Evolutionary conservation across 1,140 invertebrate genomes (phyloP), one percentile per base, ranked within the genome.

Genomic region (Eumeta japonica): DNA sequence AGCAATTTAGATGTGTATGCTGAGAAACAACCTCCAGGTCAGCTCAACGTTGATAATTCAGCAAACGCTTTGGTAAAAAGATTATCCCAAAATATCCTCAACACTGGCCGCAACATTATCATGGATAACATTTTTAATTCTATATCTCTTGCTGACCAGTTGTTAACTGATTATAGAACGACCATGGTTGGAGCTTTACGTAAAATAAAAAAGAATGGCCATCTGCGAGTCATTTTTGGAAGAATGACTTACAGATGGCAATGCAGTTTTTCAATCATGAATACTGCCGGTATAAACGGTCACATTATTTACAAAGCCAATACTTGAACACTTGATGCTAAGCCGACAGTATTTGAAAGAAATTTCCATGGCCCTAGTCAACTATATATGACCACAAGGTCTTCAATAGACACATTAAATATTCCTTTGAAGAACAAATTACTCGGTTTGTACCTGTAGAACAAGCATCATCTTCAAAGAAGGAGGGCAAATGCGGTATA

Each of bases 121-220:
- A 32, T 38, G 16, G 42, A 47, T 16, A 48, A 48, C 35, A 43
- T 29, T 27, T 51, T 51, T 28, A 34, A 49, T 36, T 38, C 46
- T 44, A 27, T 55, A 45, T 37, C 51, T 50, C 35, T 48, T 11
- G 52, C 64, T n/a, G n/a, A n/a, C n/a, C n/a, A n/a, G n/a, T n/a
- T n/a, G n/a, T n/a, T n/a, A n/a, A n/a, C n/a, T n/a, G 4, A 10
- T 56, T 19, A 43, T 42, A 17, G 36, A 41, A 38, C 41, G 27
- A 65, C 64, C 20, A 48, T 63, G 28, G 50, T 76, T 10, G 75
- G 72, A 11, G 77, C 74, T 10, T 35, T 78, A 27, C 55, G 49
- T 39, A 68, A 58, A 75, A 76, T 39, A 75, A 76, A 57, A 51
- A 30, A 42, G 50, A 75, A 46, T 58, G 75, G 34, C 66, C 65